Base-by-base conservation (phyloP, 2,113 vertebrate species). In the Dendrocopos noguchii region DNA sequence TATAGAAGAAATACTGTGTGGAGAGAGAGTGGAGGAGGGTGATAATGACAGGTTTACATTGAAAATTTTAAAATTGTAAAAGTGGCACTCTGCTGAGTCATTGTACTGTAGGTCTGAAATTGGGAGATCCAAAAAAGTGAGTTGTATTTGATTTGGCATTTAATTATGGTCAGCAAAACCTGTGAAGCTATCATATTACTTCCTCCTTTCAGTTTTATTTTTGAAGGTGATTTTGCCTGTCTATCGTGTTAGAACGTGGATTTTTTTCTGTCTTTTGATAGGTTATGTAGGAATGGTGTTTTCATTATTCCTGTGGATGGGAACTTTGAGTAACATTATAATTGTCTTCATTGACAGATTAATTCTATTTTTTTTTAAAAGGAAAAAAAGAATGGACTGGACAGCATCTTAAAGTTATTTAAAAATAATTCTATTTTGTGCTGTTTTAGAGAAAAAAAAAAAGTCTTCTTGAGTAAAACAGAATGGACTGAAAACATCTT, bases 341-440 rank as follows among this genome's bases (percentile, higher is more conserved):
- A 83, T 80, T 94, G 28, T 85, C 76, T 88, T 83, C 65, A 75
- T 34, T 92, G 82, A 90, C 68, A 90, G 80, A 52, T 91, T 34
- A 91, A 92, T 87, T 84, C 55, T 60, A 39, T 60, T 17, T 33
- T 33, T 65, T 82, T 91, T 92, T 10, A 66, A 67, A 50, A 9
- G 27, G 75, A 91, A 87, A 86, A 80, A 86, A 80, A 46, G 66
- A 88, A 72, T 36, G 19, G 55, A 34, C 57, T 84, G 50, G 29
- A 42, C 93, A 86, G 87, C 93, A 95, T 90, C 76, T 93, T 95
- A 91, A 90, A 91, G 50, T 76, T 94, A 87, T 92, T 94, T 93
- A 93, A 88, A 81, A 79, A 81, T 31, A 72, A 36, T 77, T 91
- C 73, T 83, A 21, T 24, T 86, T 84, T 34, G 80, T 44, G 15